Evolutionary conservation across 2,888 invertebrate species (phyloP), one percentile per base, ranked within the genome.

Genomic region (Actias luna): DNA sequence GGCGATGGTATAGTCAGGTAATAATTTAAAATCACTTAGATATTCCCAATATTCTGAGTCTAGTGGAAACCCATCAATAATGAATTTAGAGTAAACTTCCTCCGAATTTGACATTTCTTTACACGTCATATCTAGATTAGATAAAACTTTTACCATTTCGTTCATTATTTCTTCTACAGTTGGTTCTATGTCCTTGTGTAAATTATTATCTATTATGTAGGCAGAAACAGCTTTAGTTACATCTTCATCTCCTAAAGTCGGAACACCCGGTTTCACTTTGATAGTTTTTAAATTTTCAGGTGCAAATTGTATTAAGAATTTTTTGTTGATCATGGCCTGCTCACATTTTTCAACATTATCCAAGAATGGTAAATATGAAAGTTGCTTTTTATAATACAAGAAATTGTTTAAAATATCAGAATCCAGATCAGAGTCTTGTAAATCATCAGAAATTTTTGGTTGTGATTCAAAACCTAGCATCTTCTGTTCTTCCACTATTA

Each of bases 51-150:
- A 83, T 66, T 93, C 89, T 16, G 87, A 66, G 68, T 94, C 87
- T 27, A 91, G 76, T 29, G 93, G 89, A 79, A 95, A 93, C 0
- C 93, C 94, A 74, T 95, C 95, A 61, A 95, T 83, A 66, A 95
- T 92, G 90, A 93, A 95, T 69, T 94, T 94, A 25, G 93, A 92
- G 75, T 90, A 91, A 35, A 65, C 69, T 58, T 78, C 65, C 33
- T 83, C 75, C 62, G 61, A 70, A 64, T 79, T 74, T 61, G 84
- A 78, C 62, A 75, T 62, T 71, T 80, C 68, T 69, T 78, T 67
- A 64, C 78, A 73, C 65, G 83, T 70, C 31, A 75, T 73, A 70
- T 94, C 93, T 50, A 90, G 78, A 52, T 71, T 69, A 68, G 74
- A 77, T 60, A 94, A 80, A 10, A 79, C 71, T 42, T 75, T 82